Conservation (phyloP, 2,888 invertebrate genomes). For the Archaeoteleia sp. region DNA sequence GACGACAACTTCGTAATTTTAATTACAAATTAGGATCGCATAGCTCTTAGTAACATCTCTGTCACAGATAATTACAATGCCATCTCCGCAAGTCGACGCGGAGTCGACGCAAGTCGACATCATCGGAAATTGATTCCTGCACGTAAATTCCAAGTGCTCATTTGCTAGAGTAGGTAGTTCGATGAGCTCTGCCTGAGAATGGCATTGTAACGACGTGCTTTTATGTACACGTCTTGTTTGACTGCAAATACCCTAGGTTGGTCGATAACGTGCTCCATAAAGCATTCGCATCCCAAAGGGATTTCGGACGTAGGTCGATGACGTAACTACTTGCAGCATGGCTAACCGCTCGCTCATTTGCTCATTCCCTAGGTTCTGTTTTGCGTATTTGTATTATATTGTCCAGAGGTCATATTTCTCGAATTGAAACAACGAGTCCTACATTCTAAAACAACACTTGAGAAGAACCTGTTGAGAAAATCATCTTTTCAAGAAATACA, state of each 20-base stretch:
- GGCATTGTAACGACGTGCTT: conserved; percentile 47
- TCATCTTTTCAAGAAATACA: too few species aligned
- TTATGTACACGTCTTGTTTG: conserved; percentile 51
- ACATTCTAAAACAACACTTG: too few species aligned
- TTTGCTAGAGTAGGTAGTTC: conserved; percentile 37
- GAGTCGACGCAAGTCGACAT: conserved; percentile 33
- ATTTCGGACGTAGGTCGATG: conserved; percentile 28
- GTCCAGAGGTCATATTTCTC: too few species aligned
- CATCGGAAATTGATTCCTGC: conserved; percentile 49
- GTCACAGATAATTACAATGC: conserved; percentile 39
- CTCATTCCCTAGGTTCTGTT: too few species aligned
- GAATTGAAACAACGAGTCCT: too few species aligned
- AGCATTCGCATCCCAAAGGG: conserved; percentile 31
- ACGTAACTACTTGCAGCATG: conserved; percentile 29
- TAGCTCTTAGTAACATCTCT: conserved; percentile 19
- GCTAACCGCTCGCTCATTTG: too few species aligned
- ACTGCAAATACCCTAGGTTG: conserved; percentile 41
- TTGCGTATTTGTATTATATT: neutral
- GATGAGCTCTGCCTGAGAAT: conserved; percentile 27
- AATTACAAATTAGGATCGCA: conserved; percentile 26
- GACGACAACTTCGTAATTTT: conserved; percentile 18
- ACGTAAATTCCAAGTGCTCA: conserved; percentile 47
- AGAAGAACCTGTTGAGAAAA: too few species aligned
- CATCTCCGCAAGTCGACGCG: conserved; percentile 24
- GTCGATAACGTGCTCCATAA: conserved; percentile 39